A percentile compares a stretch with the other conserved stretches of the same genome.
Evolutionary conservation across 2,113 vertebrate species (phyloP).

Genomic region (Chaenogobius annularis): DNA sequence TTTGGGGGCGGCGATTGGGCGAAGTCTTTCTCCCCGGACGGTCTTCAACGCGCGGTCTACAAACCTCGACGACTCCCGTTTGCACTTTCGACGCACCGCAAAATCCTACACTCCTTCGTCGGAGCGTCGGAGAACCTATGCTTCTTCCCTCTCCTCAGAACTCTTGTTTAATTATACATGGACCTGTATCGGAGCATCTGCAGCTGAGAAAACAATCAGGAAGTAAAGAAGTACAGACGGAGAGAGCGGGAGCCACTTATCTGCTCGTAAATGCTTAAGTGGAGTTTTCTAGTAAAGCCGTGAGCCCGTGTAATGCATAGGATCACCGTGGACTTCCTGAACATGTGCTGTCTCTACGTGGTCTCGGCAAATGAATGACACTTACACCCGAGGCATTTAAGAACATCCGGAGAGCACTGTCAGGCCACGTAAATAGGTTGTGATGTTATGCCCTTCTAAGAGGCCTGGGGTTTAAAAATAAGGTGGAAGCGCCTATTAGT

Average conservation of each 20-base stretch:
- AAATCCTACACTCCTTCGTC: conserved; percentile 28
- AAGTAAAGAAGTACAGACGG: conserved; percentile 52
- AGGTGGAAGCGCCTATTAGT: not conserved
- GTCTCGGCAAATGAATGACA: not conserved
- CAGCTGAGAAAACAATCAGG: conserved; percentile 67
- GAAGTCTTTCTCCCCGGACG: not conserved
- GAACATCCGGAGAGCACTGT: not conserved
- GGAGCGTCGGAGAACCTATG: no score
- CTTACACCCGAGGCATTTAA: not conserved
- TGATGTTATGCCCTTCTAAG: not conserved
- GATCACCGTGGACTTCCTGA: conserved; percentile 31
- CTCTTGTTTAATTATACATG: conserved; percentile 71
- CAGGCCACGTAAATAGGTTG: not conserved
- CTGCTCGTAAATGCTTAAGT: conserved; percentile 78
- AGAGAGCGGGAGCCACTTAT: conserved; percentile 74
- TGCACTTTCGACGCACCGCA: conserved; percentile 18
- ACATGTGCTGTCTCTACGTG: conserved; percentile 1
- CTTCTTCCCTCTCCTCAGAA: not conserved
- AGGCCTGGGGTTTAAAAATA: not conserved
- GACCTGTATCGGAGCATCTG: conserved; percentile 39
- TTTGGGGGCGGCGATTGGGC: not conserved
- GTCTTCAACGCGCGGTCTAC: conserved; percentile 16
- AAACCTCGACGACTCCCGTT: conserved; percentile 12
- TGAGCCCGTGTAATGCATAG: conserved; percentile 1
- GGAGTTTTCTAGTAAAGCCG: conserved; percentile 50